These are phyloP conservation scores for Caenorhabditis brenneri DNA, from an alignment of 1,140 invertebrate genomes.

Conservation along the genomic window DNA sequence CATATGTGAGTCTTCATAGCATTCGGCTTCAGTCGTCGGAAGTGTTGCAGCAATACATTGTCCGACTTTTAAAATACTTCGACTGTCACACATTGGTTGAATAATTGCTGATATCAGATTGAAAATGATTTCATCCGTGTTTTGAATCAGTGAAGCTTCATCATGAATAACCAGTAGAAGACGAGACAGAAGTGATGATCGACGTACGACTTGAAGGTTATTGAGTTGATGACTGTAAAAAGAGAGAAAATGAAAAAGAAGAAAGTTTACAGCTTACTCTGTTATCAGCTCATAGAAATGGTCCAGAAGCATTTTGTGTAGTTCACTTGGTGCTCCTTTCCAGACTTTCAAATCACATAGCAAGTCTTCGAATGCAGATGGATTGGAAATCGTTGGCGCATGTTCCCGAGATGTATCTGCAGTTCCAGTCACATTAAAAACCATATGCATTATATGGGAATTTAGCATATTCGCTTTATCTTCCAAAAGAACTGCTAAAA, in stretches of 20 bases:
- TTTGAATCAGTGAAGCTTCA: constrained; percentile 62
- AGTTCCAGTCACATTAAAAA: constrained; percentile 90
- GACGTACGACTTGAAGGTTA: constrained; percentile 85
- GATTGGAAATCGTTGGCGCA: constrained; percentile 83
- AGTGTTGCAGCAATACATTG: constrained; percentile 88
- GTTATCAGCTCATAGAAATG: constrained; percentile 91
- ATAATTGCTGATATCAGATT: constrained; percentile 80
- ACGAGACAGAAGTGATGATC: constrained; percentile 73
- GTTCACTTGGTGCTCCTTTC: constrained; percentile 77
- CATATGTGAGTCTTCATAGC: constrained; percentile 51
- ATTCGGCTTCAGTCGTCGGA: constrained; percentile 73
- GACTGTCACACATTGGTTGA: constrained; percentile 68
- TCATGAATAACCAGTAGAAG: constrained; percentile 70
- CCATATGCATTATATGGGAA: constrained; percentile 92
- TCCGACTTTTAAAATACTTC: constrained; percentile 76
- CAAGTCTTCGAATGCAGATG: constrained; percentile 87
- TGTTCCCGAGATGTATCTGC: constrained; percentile 87
- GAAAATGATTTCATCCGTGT: constrained; percentile 68
- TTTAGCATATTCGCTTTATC: constrained; percentile 90
- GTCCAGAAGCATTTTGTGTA: constrained; percentile 91
- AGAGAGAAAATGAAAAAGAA: not conserved
- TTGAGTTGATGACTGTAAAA: constrained; percentile 82
- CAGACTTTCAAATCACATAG: constrained; percentile 88
- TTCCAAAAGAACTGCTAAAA: constrained; percentile 89
- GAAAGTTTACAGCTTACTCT: constrained; percentile 77